These are phyloP conservation scores for Chaenogobius annularis DNA, from an alignment of 2,113 vertebrate species.

Conservation along the genomic window DNA sequence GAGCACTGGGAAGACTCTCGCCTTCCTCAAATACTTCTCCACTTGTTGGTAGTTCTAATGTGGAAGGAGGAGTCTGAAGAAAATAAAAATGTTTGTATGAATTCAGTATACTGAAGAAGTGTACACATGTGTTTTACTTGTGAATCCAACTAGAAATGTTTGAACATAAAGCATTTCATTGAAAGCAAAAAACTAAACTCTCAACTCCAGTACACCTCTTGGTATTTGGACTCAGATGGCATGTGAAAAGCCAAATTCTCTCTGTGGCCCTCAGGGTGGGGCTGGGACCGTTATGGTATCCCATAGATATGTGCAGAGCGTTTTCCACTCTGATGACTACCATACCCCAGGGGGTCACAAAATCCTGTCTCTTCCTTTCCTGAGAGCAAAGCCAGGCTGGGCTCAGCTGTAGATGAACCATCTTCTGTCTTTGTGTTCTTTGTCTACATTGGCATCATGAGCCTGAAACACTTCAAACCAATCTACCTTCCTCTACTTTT, in stretches of 20 bases:
- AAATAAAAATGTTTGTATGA: neutral
- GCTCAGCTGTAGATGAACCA: conserved; percentile 68
- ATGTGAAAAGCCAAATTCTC: conserved; percentile 19
- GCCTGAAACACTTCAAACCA: conserved; percentile 18
- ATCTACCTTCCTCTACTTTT: neutral
- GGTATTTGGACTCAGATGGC: conserved; percentile 74
- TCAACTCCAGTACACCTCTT: conserved; percentile 22
- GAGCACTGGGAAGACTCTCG: conserved; percentile 81
- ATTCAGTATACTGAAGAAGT: neutral
- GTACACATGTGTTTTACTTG: neutral
- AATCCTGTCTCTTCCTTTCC: conserved; percentile 38
- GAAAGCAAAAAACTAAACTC: conserved; percentile 21
- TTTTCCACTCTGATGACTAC: conserved; percentile 64
- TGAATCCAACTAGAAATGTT: neutral
- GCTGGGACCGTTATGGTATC: conserved; percentile 17
- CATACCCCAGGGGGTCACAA: conserved; percentile 31
- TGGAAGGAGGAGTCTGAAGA: conserved; percentile 69
- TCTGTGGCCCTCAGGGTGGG: conserved; percentile 42
- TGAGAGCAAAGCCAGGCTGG: conserved; percentile 43
- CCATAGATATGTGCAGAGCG: conserved; percentile 35
- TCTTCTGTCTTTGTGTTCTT: conserved; percentile 45
- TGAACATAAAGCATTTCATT: neutral
- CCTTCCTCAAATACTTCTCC: conserved; percentile 86
- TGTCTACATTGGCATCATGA: conserved; percentile 32
- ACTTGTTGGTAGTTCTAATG: conserved; percentile 74